Percentiles rank a stretch among this genome's conserved stretches.
These are phyloP conservation scores for Drosophila emarginata DNA, from an alignment of 2,888 invertebrate species.

Conservation along the genomic window DNA sequence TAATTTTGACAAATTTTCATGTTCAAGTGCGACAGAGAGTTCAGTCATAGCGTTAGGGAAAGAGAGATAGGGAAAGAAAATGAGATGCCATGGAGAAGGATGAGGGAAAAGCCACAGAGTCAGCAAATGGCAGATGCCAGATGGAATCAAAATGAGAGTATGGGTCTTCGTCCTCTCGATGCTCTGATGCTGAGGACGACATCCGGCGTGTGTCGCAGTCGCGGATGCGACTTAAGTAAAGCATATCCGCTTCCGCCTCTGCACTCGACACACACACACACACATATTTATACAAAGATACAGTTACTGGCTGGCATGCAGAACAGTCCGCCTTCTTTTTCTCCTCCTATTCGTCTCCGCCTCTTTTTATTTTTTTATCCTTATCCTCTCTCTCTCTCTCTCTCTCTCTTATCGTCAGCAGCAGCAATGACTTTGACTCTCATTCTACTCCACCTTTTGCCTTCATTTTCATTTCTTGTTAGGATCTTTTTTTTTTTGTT, in stretches of 20 bases:
- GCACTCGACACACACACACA: conserved; percentile 45
- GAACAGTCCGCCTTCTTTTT: conserved; percentile 17
- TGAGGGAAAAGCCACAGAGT: not conserved
- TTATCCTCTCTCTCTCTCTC: conserved; percentile 18
- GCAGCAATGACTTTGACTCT: conserved; percentile 72
- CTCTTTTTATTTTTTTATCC: conserved; percentile 21
- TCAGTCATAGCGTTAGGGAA: conserved; percentile 24
- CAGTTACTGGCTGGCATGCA: conserved; percentile 53
- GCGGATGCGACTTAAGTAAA: conserved; percentile 79
- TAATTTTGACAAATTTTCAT: conserved; percentile 80
- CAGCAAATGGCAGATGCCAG: conserved; percentile 54
- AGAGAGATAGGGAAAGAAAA: not conserved
- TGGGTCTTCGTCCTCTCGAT: conserved; percentile 28
- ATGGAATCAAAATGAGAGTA: conserved; percentile 29
- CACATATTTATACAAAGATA: conserved; percentile 19
- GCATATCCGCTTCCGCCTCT: conserved; percentile 77
- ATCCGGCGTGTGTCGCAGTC: conserved; percentile 74
- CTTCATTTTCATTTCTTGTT: conserved; percentile 77
- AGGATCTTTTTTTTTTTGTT: conserved; percentile 38
- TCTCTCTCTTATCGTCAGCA: conserved; percentile 43
- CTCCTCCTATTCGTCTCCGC: not conserved
- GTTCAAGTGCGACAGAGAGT: conserved; percentile 55
- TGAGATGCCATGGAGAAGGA: not conserved
- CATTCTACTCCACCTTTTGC: conserved; percentile 50
- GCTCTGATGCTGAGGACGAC: conserved; percentile 61